A percentile compares a stretch with the other conserved stretches of the same genome.
Evolutionary conservation across 2,888 invertebrate genomes (phyloP).

Genomic region (Scaptomyza cyrtandrae): DNA sequence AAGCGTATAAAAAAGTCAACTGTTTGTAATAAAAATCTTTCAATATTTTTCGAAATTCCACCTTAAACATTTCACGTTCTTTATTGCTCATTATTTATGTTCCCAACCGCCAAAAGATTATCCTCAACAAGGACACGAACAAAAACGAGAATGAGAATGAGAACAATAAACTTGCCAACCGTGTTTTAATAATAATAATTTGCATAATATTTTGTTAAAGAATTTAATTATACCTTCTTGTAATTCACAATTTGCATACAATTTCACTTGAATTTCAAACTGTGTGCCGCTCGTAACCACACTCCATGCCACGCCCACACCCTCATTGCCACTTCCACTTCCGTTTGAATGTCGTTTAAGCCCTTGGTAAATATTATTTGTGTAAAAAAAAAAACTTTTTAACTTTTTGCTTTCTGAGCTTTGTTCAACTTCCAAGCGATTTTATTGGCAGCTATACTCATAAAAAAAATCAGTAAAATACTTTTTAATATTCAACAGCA

Average conservation of each 20-base stretch:
- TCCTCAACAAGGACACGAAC: background rate
- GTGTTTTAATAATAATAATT: conserved; percentile 43
- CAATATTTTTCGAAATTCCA: background rate
- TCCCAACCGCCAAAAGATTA: conserved; percentile 7
- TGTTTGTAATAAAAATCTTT: background rate
- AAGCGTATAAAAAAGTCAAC: background rate
- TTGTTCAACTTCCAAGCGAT: conserved; percentile 29
- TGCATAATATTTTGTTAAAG: conserved; percentile 64
- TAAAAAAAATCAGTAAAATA: too few relatives aligned
- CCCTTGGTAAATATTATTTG: conserved; percentile 25
- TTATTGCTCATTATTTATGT: conserved; percentile 18
- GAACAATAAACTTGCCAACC: conserved; percentile 1
- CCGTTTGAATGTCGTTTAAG: background rate
- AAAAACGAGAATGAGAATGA: background rate
- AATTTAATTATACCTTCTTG: conserved; percentile 71
- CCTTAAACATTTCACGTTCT: conserved; percentile 1
- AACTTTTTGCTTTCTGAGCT: conserved; percentile 10
- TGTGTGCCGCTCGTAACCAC: background rate
- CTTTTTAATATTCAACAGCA: conserved; percentile 26
- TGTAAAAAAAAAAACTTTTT: too few relatives aligned
- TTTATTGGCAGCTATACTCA: too few relatives aligned
- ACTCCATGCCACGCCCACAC: conserved; percentile 30
- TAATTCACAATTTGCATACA: conserved; percentile 72
- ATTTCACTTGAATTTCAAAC: conserved; percentile 54
- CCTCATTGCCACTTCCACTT: conserved; percentile 12